Conservation (phyloP, 2,888 invertebrate species). For the Creontiades dilutus region DNA sequence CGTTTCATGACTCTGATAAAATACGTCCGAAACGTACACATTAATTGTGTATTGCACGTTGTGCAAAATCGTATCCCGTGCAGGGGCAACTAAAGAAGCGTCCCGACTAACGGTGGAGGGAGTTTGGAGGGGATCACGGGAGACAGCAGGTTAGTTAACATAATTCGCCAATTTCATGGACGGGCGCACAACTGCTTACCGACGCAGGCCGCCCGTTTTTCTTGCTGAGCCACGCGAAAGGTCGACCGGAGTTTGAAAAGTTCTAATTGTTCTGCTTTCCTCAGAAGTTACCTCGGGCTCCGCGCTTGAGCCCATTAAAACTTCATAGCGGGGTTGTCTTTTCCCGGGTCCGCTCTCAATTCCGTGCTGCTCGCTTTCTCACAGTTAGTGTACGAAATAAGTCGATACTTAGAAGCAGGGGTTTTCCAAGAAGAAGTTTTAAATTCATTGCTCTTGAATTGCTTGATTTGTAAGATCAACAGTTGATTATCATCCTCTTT, state of each 20-base stretch:
- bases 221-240: slow-evolving; percentile 26
- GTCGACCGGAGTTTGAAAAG: slow-evolving; percentile 5
- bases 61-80: too few relatives aligned
- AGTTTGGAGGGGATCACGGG: not conserved
- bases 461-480: too few relatives aligned
- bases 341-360: not conserved
- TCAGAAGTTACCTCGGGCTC: not conserved
- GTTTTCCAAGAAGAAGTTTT: not conserved
- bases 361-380: too few relatives aligned
- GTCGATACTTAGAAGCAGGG: too few relatives aligned
- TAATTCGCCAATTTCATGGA: slow-evolving; percentile 51
- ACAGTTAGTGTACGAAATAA: too few relatives aligned
- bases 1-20: too few relatives aligned
- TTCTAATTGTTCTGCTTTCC: slow-evolving; percentile 14
- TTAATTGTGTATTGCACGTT: too few relatives aligned
- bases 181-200: slow-evolving; percentile 3
- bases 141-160: slow-evolving; percentile 5
- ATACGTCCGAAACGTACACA: too few relatives aligned
- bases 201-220: slow-evolving; percentile 18
- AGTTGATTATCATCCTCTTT: too few relatives aligned
- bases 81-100: too few relatives aligned
- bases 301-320: not conserved
- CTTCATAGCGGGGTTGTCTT: not conserved
- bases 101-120: too few relatives aligned
- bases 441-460: too few relatives aligned